phyloP scores from a whole-genome alignment of 2,113 vertebrate species.

The Eupsittula cactorum region DNA sequence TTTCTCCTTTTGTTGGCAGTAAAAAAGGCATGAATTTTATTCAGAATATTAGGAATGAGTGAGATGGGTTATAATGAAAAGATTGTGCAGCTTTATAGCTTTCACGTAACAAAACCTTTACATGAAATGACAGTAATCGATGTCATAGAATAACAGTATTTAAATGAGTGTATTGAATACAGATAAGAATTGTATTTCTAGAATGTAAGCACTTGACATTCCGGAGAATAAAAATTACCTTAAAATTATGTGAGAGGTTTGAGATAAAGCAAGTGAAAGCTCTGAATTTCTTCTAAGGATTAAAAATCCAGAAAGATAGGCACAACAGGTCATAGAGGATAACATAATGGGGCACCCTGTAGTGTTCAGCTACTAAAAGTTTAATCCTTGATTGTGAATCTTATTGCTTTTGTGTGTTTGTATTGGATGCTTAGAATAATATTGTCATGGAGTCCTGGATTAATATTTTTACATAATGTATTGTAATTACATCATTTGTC shows the following conservation, averaged over 20 bases:
- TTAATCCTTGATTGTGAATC: constrained; percentile 63
- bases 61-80: constrained; percentile 37
- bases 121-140: constrained; percentile 43
- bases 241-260: constrained; percentile 29
- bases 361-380: constrained; percentile 58
- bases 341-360: constrained; percentile 59
- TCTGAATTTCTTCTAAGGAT: constrained; percentile 40
- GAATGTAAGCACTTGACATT: constrained; percentile 25
- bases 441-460: constrained; percentile 53
- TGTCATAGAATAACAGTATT: constrained; percentile 38
- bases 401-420: constrained; percentile 57
- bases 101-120: constrained; percentile 35
- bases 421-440: constrained; percentile 54
- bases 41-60: background rate
- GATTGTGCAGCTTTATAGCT: constrained; percentile 11
- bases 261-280: constrained; percentile 35
- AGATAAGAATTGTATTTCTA: constrained; percentile 26
- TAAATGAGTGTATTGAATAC: constrained; percentile 38
- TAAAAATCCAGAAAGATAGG: constrained; percentile 45
- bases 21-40: constrained; percentile 30
- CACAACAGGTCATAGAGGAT: constrained; percentile 34
- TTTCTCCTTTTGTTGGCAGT: background rate
- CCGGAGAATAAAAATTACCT: constrained; percentile 37
- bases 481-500: constrained; percentile 2
- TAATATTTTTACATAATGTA: constrained; percentile 65